Evolutionary conservation across 2,888 invertebrate genomes (phyloP).

Genomic region (Drosophila maculinotata): DNA sequence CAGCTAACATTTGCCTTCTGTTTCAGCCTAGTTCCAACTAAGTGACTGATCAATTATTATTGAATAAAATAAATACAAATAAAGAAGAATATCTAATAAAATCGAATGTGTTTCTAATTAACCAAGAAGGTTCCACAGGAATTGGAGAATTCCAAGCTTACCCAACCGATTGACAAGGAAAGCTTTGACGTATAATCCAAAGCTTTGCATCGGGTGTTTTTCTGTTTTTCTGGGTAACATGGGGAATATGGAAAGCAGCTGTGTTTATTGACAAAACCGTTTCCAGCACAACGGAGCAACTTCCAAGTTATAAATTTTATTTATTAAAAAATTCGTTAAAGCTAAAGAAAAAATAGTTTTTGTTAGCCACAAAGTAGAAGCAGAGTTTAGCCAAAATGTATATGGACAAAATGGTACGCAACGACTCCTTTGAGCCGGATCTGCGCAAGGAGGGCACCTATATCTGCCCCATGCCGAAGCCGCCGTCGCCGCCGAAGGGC

Average conservation of each 20-base stretch:
- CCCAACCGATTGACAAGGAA: no score
- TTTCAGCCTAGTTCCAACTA: slow-evolving; percentile 24
- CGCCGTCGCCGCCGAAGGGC: slow-evolving; percentile 54
- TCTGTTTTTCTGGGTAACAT: neutral
- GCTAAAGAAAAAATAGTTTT: neutral
- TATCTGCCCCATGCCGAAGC: slow-evolving; percentile 83
- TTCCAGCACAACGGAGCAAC: slow-evolving; percentile 35
- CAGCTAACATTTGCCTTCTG: slow-evolving; percentile 23
- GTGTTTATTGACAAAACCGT: slow-evolving; percentile 56
- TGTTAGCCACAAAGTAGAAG: neutral
- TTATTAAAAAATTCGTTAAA: slow-evolving; percentile 5
- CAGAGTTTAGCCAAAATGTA: slow-evolving; percentile 44
- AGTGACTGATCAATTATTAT: no score
- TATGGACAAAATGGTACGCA: slow-evolving; percentile 60
- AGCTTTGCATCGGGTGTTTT: neutral
- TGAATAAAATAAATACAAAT: neutral
- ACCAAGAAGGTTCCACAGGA: no score
- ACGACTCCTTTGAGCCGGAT: slow-evolving; percentile 83
- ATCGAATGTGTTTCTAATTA: no score
- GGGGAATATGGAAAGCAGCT: slow-evolving; percentile 2
- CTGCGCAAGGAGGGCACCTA: slow-evolving; percentile 86
- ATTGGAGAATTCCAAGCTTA: no score
- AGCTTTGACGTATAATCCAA: neutral
- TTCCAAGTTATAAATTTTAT: slow-evolving; percentile 3
- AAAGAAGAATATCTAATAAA: no score